Conservation (phyloP, 2,797 vertebrate genomes). For the Diceros bicornis region DNA sequence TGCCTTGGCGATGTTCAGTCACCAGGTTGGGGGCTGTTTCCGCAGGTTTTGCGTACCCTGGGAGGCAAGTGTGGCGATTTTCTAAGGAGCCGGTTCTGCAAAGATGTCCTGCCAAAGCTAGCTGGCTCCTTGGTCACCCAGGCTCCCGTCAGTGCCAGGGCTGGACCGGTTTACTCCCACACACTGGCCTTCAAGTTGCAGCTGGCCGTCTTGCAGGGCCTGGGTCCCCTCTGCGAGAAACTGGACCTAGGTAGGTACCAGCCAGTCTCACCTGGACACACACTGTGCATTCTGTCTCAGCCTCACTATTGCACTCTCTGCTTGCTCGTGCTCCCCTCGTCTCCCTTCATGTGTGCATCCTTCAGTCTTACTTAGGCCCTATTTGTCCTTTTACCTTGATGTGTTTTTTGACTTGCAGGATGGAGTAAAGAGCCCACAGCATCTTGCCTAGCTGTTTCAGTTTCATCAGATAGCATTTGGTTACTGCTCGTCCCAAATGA, state of each 20-base stretch:
- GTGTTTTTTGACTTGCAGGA: slow-evolving; percentile 51
- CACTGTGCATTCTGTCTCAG: not conserved
- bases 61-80: slow-evolving; percentile 94
- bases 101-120: slow-evolving; percentile 95
- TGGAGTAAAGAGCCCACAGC: slow-evolving; percentile 19
- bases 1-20: not conserved
- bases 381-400: not conserved
- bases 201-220: slow-evolving; percentile 94
- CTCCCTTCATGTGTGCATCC: not conserved
- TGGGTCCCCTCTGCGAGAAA: slow-evolving; percentile 93
- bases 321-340: not conserved
- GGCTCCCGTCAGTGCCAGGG: slow-evolving; percentile 93
- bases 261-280: not conserved
- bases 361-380: not conserved
- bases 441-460: not conserved
- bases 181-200: slow-evolving; percentile 96
- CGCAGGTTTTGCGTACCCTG: slow-evolving; percentile 94
- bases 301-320: rapidly evolving
- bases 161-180: slow-evolving; percentile 94
- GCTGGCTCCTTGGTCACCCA: slow-evolving; percentile 92
- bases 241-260: slow-evolving; percentile 94
- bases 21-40: slow-evolving; percentile 38
- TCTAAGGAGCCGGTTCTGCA: slow-evolving; percentile 94
- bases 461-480: slow-evolving; percentile 20
- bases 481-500: slow-evolving; percentile 61